These are phyloP conservation scores for Bryconaethiops microstoma DNA, from an alignment of 2,797 vertebrate genomes.

Conservation along the genomic window DNA sequence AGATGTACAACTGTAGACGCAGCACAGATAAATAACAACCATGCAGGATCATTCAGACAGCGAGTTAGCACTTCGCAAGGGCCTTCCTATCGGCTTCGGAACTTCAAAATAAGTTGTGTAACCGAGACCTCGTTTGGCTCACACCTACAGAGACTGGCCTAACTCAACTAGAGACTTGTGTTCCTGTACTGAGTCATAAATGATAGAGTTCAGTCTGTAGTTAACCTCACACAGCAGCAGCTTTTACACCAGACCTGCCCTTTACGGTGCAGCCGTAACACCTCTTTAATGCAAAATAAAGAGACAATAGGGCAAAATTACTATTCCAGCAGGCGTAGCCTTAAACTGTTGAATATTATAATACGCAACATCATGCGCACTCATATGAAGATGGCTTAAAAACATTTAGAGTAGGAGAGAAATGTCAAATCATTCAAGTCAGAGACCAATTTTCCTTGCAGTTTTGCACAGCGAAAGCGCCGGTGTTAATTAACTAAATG, in stretches of 20 bases:
- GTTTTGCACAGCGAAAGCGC: neutral
- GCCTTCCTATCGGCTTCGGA: conserved; percentile 19
- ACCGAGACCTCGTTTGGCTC: neutral
- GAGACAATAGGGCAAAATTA: conserved; percentile 12
- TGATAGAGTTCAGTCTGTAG: conserved; percentile 30
- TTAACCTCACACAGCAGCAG: conserved; percentile 9
- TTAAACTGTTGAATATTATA: neutral
- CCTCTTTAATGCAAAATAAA: conserved; percentile 16
- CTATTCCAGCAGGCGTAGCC: neutral
- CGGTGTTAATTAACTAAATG: conserved; percentile 10
- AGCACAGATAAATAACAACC: conserved; percentile 34
- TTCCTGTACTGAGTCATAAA: conserved; percentile 27
- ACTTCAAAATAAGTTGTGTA: conserved; percentile 29
- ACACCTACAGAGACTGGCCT: neutral
- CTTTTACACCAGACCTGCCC: conserved; percentile 23
- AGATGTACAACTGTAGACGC: conserved; percentile 30
- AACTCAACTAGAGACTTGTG: conserved; percentile 24
- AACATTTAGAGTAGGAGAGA: neutral
- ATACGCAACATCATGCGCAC: neutral
- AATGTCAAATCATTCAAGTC: neutral
- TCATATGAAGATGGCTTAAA: conserved; percentile 1
- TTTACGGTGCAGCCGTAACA: neutral
- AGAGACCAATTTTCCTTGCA: neutral
- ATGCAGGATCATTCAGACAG: neutral
- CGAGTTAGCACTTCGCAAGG: conserved; percentile 21